phyloP scores from a whole-genome alignment of 2,888 invertebrate genomes.

The Aradus depressus region DNA sequence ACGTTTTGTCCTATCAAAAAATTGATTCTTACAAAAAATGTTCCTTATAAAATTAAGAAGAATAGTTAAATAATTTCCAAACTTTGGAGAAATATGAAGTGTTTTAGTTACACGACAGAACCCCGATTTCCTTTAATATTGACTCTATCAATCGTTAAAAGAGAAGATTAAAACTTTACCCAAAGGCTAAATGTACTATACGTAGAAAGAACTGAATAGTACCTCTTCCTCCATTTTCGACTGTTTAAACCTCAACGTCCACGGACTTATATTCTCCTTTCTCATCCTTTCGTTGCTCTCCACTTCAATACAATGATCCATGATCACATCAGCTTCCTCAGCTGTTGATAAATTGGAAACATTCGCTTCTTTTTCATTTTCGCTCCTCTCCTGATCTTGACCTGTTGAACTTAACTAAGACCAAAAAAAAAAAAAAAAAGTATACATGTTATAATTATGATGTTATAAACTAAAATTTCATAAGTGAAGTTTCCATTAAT shows the following conservation, averaged over 20 bases:
- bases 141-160: too few species aligned
- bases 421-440: constrained; percentile 5
- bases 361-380: constrained; percentile 32
- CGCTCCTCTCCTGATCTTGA: constrained; percentile 35
- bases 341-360: constrained; percentile 33
- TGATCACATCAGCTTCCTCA: constrained; percentile 58
- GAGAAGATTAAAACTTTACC: too few species aligned
- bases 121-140: too few species aligned
- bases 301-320: constrained; percentile 76
- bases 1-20: too few species aligned
- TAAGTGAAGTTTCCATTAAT: not conserved
- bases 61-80: too few species aligned
- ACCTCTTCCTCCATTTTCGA: constrained; percentile 68
- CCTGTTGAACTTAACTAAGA: constrained; percentile 35
- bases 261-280: constrained; percentile 69
- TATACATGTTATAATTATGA: not conserved
- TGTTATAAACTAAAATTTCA: not conserved
- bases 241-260: constrained; percentile 80
- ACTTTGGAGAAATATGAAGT: too few species aligned
- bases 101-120: too few species aligned
- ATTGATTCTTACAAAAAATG: too few species aligned
- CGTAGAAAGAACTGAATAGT: too few species aligned
- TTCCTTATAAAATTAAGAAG: too few species aligned
- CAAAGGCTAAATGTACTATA: too few species aligned
- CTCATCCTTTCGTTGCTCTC: constrained; percentile 83